phyloP scores from a whole-genome alignment of 2,113 vertebrate genomes.

The Morone chrysops region DNA sequence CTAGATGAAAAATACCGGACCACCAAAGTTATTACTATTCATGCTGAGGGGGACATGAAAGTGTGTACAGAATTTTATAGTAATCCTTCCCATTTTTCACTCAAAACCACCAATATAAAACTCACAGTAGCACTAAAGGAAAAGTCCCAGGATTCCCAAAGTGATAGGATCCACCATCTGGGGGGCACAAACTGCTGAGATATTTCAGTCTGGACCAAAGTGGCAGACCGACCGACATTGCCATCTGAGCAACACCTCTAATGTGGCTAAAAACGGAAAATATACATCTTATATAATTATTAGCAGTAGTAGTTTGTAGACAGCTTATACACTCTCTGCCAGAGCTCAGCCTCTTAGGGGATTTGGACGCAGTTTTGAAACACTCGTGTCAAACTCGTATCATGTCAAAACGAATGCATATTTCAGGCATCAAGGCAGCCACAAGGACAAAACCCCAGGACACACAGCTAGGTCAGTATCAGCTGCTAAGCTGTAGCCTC shows the following conservation, averaged over 20 bases:
- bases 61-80: neutral
- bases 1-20: neutral
- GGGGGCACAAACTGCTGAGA: too few relatives aligned
- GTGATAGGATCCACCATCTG: neutral
- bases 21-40: neutral
- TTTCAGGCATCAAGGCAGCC: slow-evolving; percentile 45
- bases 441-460: slow-evolving; percentile 55
- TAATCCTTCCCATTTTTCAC: neutral
- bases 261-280: too few relatives aligned
- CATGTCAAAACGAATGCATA: slow-evolving; percentile 54
- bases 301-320: neutral
- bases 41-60: neutral
- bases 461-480: slow-evolving; percentile 35
- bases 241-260: neutral
- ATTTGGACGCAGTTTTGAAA: slow-evolving; percentile 35
- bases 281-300: neutral
- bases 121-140: neutral
- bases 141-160: neutral
- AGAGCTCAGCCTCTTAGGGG: slow-evolving; percentile 22
- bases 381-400: slow-evolving; percentile 32
- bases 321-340: slow-evolving; percentile 41
- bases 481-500: slow-evolving; percentile 40
- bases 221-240: neutral
- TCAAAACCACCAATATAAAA: neutral
- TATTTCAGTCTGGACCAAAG: neutral